Conservation (phyloP, 1,140 invertebrate species). For the Lepidostoma basale region DNA sequence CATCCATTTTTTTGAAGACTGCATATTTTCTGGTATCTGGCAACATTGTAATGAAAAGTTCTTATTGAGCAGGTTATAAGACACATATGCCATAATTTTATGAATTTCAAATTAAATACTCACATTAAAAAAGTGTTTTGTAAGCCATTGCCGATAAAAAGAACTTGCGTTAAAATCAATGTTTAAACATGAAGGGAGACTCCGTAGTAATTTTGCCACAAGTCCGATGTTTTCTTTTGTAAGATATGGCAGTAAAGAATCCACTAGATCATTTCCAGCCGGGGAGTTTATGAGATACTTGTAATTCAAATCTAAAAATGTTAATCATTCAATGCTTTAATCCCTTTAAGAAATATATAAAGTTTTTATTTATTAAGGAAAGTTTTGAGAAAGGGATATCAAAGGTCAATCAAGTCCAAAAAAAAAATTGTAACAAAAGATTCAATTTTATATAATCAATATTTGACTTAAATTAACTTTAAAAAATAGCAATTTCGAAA, state of each 20-base stretch:
- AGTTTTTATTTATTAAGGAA: too few relatives aligned
- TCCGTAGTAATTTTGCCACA: constrained; percentile 40
- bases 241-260: constrained; percentile 29
- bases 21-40: constrained; percentile 36
- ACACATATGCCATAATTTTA: neutral
- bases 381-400: too few relatives aligned
- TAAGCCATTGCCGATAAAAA: constrained; percentile 39
- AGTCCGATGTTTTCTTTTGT: constrained; percentile 42
- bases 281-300: constrained; percentile 35
- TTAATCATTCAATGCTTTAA: too few relatives aligned
- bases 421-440: too few relatives aligned
- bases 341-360: too few relatives aligned
- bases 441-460: too few relatives aligned
- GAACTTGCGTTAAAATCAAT: constrained; percentile 40
- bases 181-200: constrained; percentile 36
- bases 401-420: too few relatives aligned
- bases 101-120: constrained; percentile 11
- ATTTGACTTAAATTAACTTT: too few relatives aligned
- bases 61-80: too few relatives aligned
- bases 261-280: constrained; percentile 23
- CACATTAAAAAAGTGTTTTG: constrained; percentile 42
- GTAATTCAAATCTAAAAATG: constrained; percentile 40
- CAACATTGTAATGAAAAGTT: constrained; percentile 3
- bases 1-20: constrained; percentile 45
- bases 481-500: too few relatives aligned